A percentile compares a stretch with the other conserved stretches of the same genome.
Conservation (phyloP, 2,797 vertebrate genomes). For the Sebastes cheni region DNA sequence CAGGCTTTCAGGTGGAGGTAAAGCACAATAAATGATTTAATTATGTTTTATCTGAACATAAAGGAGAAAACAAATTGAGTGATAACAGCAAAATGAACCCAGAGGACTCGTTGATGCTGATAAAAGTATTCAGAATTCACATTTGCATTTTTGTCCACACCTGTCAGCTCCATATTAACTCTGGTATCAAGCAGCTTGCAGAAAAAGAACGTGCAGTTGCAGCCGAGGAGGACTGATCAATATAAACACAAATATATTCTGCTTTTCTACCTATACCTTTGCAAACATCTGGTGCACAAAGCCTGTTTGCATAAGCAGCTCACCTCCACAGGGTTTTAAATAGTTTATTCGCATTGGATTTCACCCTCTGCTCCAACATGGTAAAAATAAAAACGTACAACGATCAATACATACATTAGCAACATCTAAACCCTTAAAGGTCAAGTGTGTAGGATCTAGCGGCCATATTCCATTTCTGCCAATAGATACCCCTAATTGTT, state of each 20-base stretch:
- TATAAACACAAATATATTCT: slow-evolving; percentile 33
- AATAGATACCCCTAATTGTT: too few species aligned
- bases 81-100: neutral
- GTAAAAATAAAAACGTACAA: neutral
- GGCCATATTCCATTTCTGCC: too few species aligned
- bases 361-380: neutral
- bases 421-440: neutral
- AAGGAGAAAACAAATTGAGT: neutral
- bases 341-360: slow-evolving; percentile 16
- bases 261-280: slow-evolving; percentile 24
- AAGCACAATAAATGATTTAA: neutral
- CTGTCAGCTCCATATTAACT: neutral
- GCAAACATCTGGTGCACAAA: neutral
- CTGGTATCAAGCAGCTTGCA: neutral
- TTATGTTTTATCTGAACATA: slow-evolving; percentile 15
- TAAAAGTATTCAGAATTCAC: neutral
- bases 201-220: slow-evolving; percentile 1
- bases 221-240: slow-evolving; percentile 25
- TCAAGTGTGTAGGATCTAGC: neutral
- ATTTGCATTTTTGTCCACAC: slow-evolving; percentile 11
- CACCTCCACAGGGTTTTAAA: slow-evolving; percentile 13
- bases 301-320: slow-evolving; percentile 22
- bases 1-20: neutral
- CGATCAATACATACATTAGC: slow-evolving; percentile 21
- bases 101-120: neutral